phyloP scores from a whole-genome alignment of 2,888 invertebrate species.

The Aphidoletes aphidimyza region DNA sequence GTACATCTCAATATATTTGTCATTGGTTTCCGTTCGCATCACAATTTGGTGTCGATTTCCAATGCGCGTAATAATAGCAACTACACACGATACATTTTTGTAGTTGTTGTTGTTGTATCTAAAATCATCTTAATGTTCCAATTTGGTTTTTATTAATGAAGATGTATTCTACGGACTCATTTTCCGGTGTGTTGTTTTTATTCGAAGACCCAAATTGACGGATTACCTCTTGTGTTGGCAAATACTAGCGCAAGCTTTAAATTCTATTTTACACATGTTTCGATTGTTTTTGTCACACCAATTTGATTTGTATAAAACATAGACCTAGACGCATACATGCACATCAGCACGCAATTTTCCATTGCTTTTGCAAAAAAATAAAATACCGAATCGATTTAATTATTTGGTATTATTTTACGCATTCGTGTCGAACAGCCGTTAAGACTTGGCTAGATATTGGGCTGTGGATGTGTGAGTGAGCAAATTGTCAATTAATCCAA shows the following conservation, averaged over 20 bases:
- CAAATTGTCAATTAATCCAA: slow-evolving; percentile 24
- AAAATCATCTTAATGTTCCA: not conserved
- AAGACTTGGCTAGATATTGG: not conserved
- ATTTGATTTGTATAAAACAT: too few species aligned
- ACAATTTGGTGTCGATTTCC: slow-evolving; percentile 2
- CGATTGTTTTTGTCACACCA: too few species aligned
- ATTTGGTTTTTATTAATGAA: not conserved
- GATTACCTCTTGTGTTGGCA: not conserved
- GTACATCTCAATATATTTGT: not conserved
- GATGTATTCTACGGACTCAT: not conserved
- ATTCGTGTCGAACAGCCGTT: slow-evolving; percentile 3
- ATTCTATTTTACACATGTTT: too few species aligned
- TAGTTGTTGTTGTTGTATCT: not conserved
- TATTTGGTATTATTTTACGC: slow-evolving; percentile 25
- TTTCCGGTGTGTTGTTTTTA: slow-evolving; percentile 16
- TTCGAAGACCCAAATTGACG: too few species aligned
- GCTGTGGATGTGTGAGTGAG: not conserved
- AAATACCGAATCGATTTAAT: slow-evolving; percentile 40
- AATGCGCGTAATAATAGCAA: not conserved
- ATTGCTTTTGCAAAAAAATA: too few species aligned
- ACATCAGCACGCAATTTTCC: too few species aligned
- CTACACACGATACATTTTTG: too few species aligned
- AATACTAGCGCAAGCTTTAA: too few species aligned
- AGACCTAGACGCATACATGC: too few species aligned
- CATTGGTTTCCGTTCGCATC: not conserved